A percentile compares a stretch with the other conserved stretches of the same genome.
These are phyloP conservation scores for Phaetusa simplex DNA, from an alignment of 2,113 vertebrate species.

Conservation along the genomic window DNA sequence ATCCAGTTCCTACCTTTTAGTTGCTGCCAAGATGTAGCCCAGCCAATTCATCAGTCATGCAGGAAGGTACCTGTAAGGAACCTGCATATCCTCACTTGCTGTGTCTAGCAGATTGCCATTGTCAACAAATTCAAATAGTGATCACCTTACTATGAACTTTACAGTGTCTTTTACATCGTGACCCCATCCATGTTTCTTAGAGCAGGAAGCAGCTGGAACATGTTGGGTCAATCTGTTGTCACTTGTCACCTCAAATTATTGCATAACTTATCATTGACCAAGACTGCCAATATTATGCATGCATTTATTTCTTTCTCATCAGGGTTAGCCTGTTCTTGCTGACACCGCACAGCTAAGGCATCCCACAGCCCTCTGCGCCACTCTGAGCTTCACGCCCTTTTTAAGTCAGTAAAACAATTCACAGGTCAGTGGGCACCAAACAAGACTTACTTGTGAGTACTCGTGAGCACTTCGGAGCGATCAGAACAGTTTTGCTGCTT, in stretches of 20 bases:
- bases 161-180: background rate
- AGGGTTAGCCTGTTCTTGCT: background rate
- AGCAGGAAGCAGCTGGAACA: background rate
- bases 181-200: background rate
- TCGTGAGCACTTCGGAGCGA: background rate
- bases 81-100: background rate
- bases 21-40: background rate
- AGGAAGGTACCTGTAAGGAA: background rate
- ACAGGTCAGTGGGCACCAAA: background rate
- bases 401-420: background rate
- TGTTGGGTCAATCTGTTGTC: background rate
- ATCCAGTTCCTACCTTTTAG: background rate
- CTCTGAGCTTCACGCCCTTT: background rate
- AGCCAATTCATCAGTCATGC: background rate
- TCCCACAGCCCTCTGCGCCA: background rate
- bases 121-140: background rate
- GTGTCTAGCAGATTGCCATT: background rate
- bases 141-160: background rate
- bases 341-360: background rate
- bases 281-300: background rate
- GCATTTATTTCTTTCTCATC: conserved; percentile 10
- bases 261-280: background rate
- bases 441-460: background rate
- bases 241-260: conserved; percentile 46
- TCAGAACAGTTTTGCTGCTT: background rate